Evolutionary conservation across 2,797 vertebrate genomes (phyloP), one percentile per base, ranked within the genome.

Genomic region (Semotilus atromaculatus): DNA sequence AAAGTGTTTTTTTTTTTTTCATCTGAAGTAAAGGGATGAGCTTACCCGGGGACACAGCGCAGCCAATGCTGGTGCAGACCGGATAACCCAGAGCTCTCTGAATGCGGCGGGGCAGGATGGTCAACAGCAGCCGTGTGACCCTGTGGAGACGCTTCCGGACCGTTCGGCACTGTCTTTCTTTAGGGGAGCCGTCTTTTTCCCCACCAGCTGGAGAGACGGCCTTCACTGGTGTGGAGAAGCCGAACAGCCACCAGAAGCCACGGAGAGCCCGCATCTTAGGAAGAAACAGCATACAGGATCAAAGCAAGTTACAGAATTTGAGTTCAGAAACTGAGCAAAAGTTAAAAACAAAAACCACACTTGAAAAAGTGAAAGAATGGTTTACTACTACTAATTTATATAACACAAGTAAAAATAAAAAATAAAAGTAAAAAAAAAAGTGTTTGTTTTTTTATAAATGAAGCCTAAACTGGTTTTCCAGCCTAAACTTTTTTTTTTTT

Each of bases 1-100:
- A 29, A 62, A 43, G 13, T 16, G 45, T 0, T 19, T 62, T 21
- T 4, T 5, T 11, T 0, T 19, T 62, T 21, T 4, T 5, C 43
- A 29, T 29, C 55, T 16, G 2, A 38, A 29, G 3, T 13, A 29
- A 60, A 60, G 3, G 5, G 40, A 45, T 48, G 34, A 14, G 6
- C 70, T 88, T 81, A 96, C 96, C 97, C 83, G 94, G 93, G 3
- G 95, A 91, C 70, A 93, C 34, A 9, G 85, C 81, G 31, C 86
- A 89, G 1, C 93, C 94, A 29, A 96, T 95, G 87, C 81, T 93
- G 68, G 89, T 90, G 0, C 86, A 91, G 64, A 94, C 90, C 1
- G 93, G 92, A 90, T 92, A 95, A 0, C 95, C 94, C 78, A 97
- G 90, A 13, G 89, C 31, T n/a, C 76, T 83, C 89, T 93, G 95